A percentile compares a stretch with the other conserved stretches of the same genome.
These are phyloP conservation scores for Bombus waltoni DNA, from an alignment of 1,140 invertebrate genomes.

Conservation along the genomic window DNA sequence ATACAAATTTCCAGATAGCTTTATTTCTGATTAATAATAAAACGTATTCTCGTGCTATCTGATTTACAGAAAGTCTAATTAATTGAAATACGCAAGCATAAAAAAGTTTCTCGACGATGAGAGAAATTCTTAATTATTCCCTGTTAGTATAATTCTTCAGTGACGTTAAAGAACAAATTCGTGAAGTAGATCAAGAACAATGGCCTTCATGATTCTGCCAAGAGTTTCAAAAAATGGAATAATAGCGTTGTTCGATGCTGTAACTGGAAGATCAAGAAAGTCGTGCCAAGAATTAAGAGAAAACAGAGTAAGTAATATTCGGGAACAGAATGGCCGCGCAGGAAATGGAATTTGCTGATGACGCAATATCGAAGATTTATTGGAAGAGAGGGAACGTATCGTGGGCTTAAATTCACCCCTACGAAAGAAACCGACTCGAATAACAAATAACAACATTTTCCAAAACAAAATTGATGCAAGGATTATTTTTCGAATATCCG, in stretches of 20 bases:
- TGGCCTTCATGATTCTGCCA: neutral
- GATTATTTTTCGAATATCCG: no score
- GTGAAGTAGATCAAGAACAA: neutral
- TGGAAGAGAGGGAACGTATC: neutral
- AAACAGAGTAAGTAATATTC: slow-evolving; percentile 12
- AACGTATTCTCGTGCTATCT: no score
- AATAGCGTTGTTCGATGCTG: neutral
- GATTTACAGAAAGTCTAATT: no score
- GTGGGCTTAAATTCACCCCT: slow-evolving; percentile 10
- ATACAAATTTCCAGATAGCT: neutral
- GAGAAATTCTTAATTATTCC: neutral
- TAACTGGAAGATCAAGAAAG: neutral
- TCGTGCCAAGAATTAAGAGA: slow-evolving; percentile 30
- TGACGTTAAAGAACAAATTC: neutral
- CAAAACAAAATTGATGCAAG: no score
- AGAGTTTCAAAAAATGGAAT: slow-evolving; percentile 3
- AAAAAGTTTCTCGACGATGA: neutral
- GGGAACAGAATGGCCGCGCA: neutral
- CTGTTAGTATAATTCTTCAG: neutral
- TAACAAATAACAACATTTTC: neutral
- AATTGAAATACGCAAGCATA: neutral
- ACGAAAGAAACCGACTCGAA: neutral
- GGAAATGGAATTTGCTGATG: slow-evolving; percentile 35
- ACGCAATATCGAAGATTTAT: slow-evolving; percentile 28
- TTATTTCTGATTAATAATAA: neutral